Evolutionary conservation across 2,888 invertebrate genomes (phyloP), one percentile per base, ranked within the genome.

Genomic region (Blastobasis adustella): DNA sequence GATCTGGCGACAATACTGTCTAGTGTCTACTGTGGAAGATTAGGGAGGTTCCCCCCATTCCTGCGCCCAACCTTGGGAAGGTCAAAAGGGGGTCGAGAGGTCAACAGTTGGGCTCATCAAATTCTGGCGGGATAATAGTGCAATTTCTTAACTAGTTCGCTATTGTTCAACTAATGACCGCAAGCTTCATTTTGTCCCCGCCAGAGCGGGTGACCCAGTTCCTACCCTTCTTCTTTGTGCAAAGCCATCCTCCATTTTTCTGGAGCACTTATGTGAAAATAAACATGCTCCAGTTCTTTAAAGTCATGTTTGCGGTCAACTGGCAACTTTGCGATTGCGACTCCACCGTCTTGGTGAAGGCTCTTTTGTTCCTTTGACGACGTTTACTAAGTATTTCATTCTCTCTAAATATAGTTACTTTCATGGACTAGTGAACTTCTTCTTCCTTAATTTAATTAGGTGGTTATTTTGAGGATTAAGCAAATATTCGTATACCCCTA

Each of bases 261-360:
- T 63, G 60, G 56, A 58, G 63, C 66, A 67, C 68, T 67, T 67
- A 63, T 67, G 66, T 62, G 67, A 73, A 71, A 70, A 69, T 66
- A 69, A 72, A 73, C 67, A 68, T 64, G 70, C 62, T 66, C 69
- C 49, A 69, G 58, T 67, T 73, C 49, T 57, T 46, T 49, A 46
- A 44, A 52, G 49, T 41, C 50, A 37, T 50, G 57, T 55, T 58
- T 62, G 58, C 48, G 59, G 61, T 58, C 51, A 51, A 52, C 54
- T 50, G 54, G 41, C 45, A 44, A 37, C 23, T 23, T 46, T 46
- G 23, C 23, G 23, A 23, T 23, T 23, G 23, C 23, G 23, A 23
- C 23, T 23, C 23, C 23, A 23, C 23, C 23, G 23, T 23, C 23
- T 23, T 23, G 23, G 23, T 23, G 23, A 23, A 23, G 23, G 23